These are phyloP conservation scores for Eublepharis macularius DNA, from an alignment of 2,113 vertebrate genomes.

Conservation along the genomic window DNA sequence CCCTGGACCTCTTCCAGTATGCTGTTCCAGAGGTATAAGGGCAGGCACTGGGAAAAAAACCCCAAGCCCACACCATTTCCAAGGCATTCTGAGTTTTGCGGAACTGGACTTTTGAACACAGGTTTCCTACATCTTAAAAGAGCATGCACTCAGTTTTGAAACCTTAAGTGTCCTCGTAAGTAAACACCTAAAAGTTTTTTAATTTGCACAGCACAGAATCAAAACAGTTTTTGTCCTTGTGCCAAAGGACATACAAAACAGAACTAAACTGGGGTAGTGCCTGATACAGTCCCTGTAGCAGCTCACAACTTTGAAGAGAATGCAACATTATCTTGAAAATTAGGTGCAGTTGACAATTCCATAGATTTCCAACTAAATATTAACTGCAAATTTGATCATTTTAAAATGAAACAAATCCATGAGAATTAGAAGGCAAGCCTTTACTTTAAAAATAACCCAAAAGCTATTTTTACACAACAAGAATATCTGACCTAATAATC, in stretches of 20 bases:
- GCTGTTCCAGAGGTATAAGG: too few relatives aligned
- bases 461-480: neutral
- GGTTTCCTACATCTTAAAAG: neutral
- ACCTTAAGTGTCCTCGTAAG: neutral
- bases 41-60: too few relatives aligned
- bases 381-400: neutral
- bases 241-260: too few relatives aligned
- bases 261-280: neutral
- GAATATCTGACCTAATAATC: slow-evolving; percentile 42
- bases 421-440: neutral
- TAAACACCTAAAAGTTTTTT: neutral
- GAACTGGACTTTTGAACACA: neutral
- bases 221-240: neutral
- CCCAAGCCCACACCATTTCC: neutral
- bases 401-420: neutral
- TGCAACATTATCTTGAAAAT: neutral
- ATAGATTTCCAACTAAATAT: neutral
- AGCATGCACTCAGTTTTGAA: too few relatives aligned
- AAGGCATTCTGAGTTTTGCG: neutral
- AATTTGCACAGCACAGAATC: neutral
- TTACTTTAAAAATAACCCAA: neutral
- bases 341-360: neutral
- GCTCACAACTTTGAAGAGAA: neutral
- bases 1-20: too few relatives aligned
- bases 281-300: neutral